Percentiles rank a stretch among this genome's conserved stretches.
These are phyloP conservation scores for Rhodinocichla rosea DNA, from an alignment of 2,113 vertebrate species.

Conservation along the genomic window DNA sequence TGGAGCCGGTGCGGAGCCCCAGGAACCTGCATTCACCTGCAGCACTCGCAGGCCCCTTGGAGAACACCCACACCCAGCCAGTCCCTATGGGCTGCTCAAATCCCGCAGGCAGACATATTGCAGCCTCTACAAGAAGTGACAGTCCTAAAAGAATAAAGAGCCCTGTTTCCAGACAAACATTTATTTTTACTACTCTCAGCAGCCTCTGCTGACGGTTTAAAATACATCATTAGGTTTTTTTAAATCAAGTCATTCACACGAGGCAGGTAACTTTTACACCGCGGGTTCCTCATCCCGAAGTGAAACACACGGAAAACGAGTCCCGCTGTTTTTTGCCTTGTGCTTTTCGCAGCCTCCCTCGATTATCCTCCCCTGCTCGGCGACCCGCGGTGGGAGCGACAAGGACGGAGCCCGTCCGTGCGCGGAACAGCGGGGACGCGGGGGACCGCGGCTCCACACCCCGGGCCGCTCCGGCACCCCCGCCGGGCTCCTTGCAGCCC, in stretches of 20 bases:
- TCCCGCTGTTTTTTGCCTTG: not conserved
- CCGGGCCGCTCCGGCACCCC: not conserved
- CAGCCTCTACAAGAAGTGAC: not conserved
- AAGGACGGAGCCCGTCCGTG: not conserved
- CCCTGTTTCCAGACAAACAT: not conserved
- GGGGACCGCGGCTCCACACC: not conserved
- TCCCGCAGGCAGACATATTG: constrained; percentile 28
- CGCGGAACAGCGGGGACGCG: not conserved
- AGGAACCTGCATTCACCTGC: not conserved
- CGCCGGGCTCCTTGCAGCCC: not conserved
- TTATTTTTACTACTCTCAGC: not conserved
- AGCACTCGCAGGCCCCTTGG: not conserved
- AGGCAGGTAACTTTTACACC: not conserved
- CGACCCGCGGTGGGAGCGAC: not conserved
- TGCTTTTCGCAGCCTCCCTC: not conserved
- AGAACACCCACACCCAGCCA: not conserved
- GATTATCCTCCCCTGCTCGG: not conserved
- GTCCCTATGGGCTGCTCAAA: not conserved
- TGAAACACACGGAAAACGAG: not conserved
- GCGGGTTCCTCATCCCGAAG: not conserved
- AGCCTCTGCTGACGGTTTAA: not conserved
- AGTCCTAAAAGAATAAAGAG: not conserved
- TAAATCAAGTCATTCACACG: not conserved
- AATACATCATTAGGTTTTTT: not conserved
- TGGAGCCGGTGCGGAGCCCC: not conserved